Base-by-base conservation (phyloP, 2,888 invertebrate genomes). In the Drosophila stalkeri region DNA sequence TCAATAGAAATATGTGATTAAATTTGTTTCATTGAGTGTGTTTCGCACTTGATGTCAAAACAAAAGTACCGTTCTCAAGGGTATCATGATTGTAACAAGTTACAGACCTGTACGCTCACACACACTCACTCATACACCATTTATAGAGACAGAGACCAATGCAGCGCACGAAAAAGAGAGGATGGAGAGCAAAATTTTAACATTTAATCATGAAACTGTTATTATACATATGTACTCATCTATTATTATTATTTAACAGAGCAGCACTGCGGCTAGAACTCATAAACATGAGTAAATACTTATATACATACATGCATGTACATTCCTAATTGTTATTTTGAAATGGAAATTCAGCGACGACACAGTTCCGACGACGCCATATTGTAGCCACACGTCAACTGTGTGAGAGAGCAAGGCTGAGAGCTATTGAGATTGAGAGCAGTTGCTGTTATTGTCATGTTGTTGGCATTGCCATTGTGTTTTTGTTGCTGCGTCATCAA, bases 401-500 rank as follows among this genome's bases (percentile, higher is more conserved):
- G 70, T 49, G 52, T 7, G 68, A 69, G 80, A 79, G 89, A 73
- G 72, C 44, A 12, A 41, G 60, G 14, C 47, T 39, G 60, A 81
- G 66, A 63, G 84, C 57, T 56, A 63, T 66, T 61, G 55, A 71
- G 64, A 68, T 60, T 69, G 81, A 68, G 74, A 75, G 69, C 72
- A 69, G 63, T 70, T 63, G 74, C 63, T 78, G 81, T 74, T 77
- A 71, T 77, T 77, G 68, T 70, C 77, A 70, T 80, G 72, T 68
- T 82, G 76, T 74, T 74, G 71, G 65, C 68, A 65, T 74, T 85
- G 79, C 67, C 82, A 82, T 85, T 85, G 85, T 81, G 75, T 70
- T 75, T 82, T 81, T 81, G 89, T 86, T 88, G 89, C 83, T 85
- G 85, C 85, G 85, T 85, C 85, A 85, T 88, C 90, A 86, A 75